phyloP scores from a whole-genome alignment of 2,888 invertebrate species.

The Trissonchulus latispiculum region DNA sequence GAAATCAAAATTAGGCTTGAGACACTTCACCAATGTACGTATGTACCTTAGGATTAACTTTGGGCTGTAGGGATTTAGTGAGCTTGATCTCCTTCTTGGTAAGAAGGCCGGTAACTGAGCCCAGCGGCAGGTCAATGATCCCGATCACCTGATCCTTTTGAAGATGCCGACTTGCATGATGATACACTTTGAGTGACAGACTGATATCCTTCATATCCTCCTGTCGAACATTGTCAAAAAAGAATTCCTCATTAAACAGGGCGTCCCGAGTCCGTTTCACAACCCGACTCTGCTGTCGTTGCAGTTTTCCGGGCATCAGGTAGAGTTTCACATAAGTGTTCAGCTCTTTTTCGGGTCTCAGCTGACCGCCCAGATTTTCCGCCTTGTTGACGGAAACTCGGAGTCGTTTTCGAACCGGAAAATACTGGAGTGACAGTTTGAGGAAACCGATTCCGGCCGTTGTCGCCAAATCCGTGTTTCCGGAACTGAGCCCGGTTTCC shows the following conservation, averaged over 20 bases:
- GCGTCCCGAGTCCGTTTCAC: conserved; percentile 45
- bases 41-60: conserved; percentile 36
- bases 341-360: conserved; percentile 42
- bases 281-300: conserved; percentile 44
- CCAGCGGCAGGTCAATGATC: conserved; percentile 19
- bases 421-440: conserved; percentile 45
- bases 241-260: conserved; percentile 44
- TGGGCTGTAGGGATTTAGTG: conserved; percentile 31
- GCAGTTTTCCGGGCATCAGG: conserved; percentile 47
- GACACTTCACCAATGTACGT: too few species aligned
- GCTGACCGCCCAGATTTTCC: conserved; percentile 43
- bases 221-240: conserved; percentile 38
- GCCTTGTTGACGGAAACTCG: conserved; percentile 42
- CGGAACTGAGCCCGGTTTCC: too few species aligned
- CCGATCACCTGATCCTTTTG: conserved; percentile 8
- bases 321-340: conserved; percentile 45
- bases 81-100: conserved; percentile 18
- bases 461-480: too few species aligned
- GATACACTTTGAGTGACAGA: conserved; percentile 44
- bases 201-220: conserved; percentile 43
- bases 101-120: conserved; percentile 34
- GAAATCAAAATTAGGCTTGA: too few species aligned
- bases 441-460: background rate
- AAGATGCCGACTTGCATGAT: conserved; percentile 42
- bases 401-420: conserved; percentile 45